Evolutionary conservation across 2,113 vertebrate genomes (phyloP), one percentile per base, ranked within the genome.

Genomic region (Boleophthalmus pectinirostris): DNA sequence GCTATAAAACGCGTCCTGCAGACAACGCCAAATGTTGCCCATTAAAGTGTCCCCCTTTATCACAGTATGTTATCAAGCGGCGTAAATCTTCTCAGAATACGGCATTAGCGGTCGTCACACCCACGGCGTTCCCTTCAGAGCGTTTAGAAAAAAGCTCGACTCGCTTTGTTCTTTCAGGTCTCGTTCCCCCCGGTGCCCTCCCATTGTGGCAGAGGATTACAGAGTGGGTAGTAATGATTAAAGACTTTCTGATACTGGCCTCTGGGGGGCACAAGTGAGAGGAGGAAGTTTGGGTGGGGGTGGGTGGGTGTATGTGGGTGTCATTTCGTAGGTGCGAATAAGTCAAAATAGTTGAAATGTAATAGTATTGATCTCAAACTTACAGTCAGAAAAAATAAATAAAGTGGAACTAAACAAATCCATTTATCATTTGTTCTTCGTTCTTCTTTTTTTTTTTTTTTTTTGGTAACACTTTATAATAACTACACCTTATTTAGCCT

Each of bases 181-280:
- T 3, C 12, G 2, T 11, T 69, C 74, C 80, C 74, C 3, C 24
- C 73, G 74, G 70, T 68, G 71, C 51, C 73, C 85, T 71, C 75
- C 73, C 70, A 69, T 75, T 81, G 84, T 89, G 77, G 63, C 68
- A 73, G 79, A 85, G 78, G 84, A 91, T 92, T 91, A 92, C 80
- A 53, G 84, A 86, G 83, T 83, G 77, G 85, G 82, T 82, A 85
- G 88, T 88, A 85, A 91, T 88, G 87, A 91, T 89, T 90, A 88
- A 91, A 89, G 85, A 80, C 75, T 85, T 79, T 85, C 78, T 80
- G 68, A 78, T 87, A 81, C 82, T 81, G 81, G 86, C 75, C 64
- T 79, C 81, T 72, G 77, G 73, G 79, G 68, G 74, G 79, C 77
- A 78, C 72, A 53, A 70, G 80, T 69, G 67, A 78, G 82, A 72